Evolutionary conservation across 1,140 invertebrate genomes (phyloP), one percentile per base, ranked within the genome.

Genomic region (Dendroctonus ponderosae): DNA sequence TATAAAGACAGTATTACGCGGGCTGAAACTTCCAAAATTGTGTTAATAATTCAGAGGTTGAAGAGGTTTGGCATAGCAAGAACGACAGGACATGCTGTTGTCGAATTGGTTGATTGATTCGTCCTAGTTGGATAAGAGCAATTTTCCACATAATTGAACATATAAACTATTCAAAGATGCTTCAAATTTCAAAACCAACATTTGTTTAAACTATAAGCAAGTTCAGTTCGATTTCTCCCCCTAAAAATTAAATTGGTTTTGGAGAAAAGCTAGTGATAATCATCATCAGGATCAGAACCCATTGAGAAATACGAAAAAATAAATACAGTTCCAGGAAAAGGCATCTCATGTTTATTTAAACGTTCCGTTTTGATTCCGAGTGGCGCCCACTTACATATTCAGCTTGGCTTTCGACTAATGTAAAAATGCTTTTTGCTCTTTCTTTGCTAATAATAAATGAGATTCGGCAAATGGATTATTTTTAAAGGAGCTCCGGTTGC

Each of bases 361-460:
- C 46, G 69, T 65, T 72, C 70, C 72, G 72, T 72, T 74, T 74
- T 71, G 72, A 70, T 72, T 74, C 69, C 67, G 68, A 66, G 67
- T 68, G 63, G 70, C 71, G 65, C 69, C 70, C 60, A 63, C 71
- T 74, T 74, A 74, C 67, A 72, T 71, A 74, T 74, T 72, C 72
- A 72, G 66, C 69, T 68, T 72, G 67, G 71, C 70, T 72, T 70
- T 68, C 53, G 67, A 56, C 72, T 74, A 74, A 74, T 74, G 72
- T 72, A 74, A 74, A 74, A 74, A 74, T 74, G 72, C 71, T 74
- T 72, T 74, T 72, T 71, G 65, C 68, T 72, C 66, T 60, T 70
- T 59, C 71, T 72, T 70, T 71, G 61, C 69, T 72, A 74, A 74
- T 74, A 74, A 74, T 74, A 74, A 74, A 74, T 74, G 71, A 74